A percentile compares a stretch with the other conserved stretches of the same genome.
Evolutionary conservation across 2,113 vertebrate genomes (phyloP).

Genomic region (Alces alces): DNA sequence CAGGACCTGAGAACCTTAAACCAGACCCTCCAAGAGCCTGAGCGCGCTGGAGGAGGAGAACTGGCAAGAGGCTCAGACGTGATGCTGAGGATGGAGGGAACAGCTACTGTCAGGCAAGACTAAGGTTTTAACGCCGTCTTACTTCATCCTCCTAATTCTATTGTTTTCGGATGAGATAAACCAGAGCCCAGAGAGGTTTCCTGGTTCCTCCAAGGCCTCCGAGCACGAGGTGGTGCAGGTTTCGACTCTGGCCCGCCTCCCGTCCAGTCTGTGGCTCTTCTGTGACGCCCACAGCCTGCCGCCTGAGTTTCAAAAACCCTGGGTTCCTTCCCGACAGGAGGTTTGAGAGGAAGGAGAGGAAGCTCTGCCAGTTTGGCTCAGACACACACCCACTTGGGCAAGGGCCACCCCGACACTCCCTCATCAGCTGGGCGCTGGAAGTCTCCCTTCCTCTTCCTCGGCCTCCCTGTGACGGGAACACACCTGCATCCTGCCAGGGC

Average conservation of each 20-base stretch:
- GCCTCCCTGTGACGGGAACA: background rate
- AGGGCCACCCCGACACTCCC: constrained; percentile 46
- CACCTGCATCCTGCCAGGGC: constrained; percentile 19
- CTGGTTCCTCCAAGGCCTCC: background rate
- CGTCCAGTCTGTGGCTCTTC: background rate
- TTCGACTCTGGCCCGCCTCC: background rate
- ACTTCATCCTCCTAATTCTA: background rate
- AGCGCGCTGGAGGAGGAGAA: background rate
- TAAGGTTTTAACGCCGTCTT: background rate
- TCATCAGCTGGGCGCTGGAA: constrained; percentile 27
- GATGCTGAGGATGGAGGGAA: background rate
- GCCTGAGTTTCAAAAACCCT: background rate
- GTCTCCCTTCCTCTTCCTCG: constrained; percentile 45
- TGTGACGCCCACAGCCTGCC: background rate
- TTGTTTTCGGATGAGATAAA: constrained; percentile 13
- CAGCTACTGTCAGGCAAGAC: background rate
- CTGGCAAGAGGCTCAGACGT: background rate
- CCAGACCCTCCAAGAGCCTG: background rate
- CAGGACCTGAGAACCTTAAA: background rate
- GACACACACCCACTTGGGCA: constrained; percentile 18
- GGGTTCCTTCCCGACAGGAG: constrained; percentile 1
- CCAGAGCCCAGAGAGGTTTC: background rate
- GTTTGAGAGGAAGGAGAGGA: constrained; percentile 32
- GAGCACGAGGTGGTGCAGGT: background rate
- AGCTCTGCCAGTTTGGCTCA: constrained; percentile 48